Evolutionary conservation across 1,140 invertebrate species (phyloP), one percentile per base, ranked within the genome.

Genomic region (Papilio machaon): DNA sequence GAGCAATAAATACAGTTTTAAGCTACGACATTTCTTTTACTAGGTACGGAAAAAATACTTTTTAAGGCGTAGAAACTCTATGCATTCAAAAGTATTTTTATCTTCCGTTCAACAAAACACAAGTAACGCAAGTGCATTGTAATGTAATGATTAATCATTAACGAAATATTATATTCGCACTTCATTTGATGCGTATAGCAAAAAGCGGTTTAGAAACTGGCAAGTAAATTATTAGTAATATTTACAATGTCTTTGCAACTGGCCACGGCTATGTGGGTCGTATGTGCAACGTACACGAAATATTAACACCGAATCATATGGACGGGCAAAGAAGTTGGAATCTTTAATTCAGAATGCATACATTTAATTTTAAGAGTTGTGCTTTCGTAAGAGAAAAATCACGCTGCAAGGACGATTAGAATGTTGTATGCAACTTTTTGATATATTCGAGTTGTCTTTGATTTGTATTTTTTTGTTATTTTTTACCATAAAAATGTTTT

Each of bases 211-310:
- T 43, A 64, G 77, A 79, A 79, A 67, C 38, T n/a, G 43, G 43
- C 23, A 52, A 74, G 13, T 43, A 67, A n/a, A 46, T 67, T 60
- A 58, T 64, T 46, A 79, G 54, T 17, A 79, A 79, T 79, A 64
- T 64, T 60, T 79, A 78, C 76, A 60, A 78, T 79, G 77, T 30
- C 58, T 30, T 58, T 67, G 35, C 58, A 46, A 78, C 76, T 78
- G 30, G 17, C 77, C 64, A 46, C 77, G 77, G 60, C n/a, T 79
- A 79, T 79, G 54, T 79, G 77, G 81, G 82, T 85, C 82, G 85
- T 84, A 81, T 82, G 81, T 81, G 79, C 76, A 84, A 49, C 58
- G 49, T 76, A 30, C 23, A 30, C 74, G 77, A 67, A 79, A 79
- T 79, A 79, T 79, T 67, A 67, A 43, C 19, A 23, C 19, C 74